A percentile compares a stretch with the other conserved stretches of the same genome.
These are phyloP conservation scores for Momotus momota DNA, from an alignment of 2,797 vertebrate species.

Conservation along the genomic window DNA sequence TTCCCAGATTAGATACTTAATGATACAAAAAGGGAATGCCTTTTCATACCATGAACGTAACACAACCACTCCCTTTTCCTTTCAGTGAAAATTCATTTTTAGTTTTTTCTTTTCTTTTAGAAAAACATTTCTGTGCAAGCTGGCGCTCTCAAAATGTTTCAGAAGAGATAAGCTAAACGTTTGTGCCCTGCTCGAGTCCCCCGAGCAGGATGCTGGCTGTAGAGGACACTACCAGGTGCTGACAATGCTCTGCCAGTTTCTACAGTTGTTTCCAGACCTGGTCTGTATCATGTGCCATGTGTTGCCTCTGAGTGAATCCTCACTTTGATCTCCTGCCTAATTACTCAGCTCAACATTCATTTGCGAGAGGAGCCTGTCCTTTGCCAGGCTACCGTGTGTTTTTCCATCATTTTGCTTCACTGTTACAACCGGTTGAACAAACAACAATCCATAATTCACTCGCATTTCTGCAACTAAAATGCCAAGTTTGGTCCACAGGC, in stretches of 20 bases:
- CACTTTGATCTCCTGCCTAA: constrained; percentile 44
- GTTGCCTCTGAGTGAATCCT: not conserved
- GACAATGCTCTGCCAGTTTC: not conserved
- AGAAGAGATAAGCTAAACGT: not conserved
- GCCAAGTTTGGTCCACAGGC: not conserved
- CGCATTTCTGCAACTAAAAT: not conserved
- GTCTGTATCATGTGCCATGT: not conserved
- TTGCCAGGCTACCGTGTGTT: constrained; percentile 10
- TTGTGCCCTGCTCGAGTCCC: not conserved
- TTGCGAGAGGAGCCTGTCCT: not conserved
- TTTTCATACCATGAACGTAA: not conserved
- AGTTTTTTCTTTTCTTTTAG: not conserved
- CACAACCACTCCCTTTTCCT: not conserved
- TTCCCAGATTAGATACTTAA: not conserved
- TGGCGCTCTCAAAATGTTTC: not conserved
- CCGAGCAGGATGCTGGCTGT: not conserved
- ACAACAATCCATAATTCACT: not conserved
- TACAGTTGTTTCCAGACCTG: constrained; percentile 9
- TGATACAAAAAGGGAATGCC: not conserved
- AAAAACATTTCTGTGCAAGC: not conserved
- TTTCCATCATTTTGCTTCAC: not conserved
- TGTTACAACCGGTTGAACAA: not conserved
- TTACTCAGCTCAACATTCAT: constrained; percentile 4
- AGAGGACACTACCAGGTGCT: not conserved
- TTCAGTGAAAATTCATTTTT: not conserved